Conservation (phyloP, 1,140 invertebrate genomes). For the Solenopsis invicta region DNA sequence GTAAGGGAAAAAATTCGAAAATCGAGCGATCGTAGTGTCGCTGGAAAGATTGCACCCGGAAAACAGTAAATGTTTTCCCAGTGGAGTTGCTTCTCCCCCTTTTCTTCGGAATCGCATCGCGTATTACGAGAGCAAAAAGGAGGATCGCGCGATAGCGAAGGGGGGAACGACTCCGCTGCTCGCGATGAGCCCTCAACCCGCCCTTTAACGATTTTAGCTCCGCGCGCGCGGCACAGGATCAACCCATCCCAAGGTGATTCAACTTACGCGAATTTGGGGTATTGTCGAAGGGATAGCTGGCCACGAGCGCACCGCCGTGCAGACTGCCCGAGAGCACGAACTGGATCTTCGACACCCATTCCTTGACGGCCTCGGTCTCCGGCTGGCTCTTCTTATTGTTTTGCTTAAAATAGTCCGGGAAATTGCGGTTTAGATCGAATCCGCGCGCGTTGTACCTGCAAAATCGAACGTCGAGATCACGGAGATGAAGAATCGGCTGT, state of each 20-base stretch:
- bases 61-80: not conserved
- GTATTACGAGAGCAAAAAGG: not conserved
- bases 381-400: constrained; percentile 95
- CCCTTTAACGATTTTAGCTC: constrained; percentile 23
- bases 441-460: constrained; percentile 94
- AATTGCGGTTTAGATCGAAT: constrained; percentile 96
- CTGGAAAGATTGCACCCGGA: not conserved
- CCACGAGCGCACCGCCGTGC: constrained; percentile 96
- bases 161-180: too few relatives aligned
- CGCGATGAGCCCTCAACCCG: too few relatives aligned
- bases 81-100: not conserved
- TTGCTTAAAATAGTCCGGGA: constrained; percentile 96
- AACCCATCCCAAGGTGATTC: not conserved
- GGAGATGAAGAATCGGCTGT: not conserved
- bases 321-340: constrained; percentile 97
- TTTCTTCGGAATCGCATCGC: not conserved
- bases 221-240: not conserved
- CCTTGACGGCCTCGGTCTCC: constrained; percentile 97
- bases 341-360: constrained; percentile 96
- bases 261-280: constrained; percentile 96
- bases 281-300: constrained; percentile 97
- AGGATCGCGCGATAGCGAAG: not conserved
- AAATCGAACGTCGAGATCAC: constrained; percentile 53
- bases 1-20: not conserved
- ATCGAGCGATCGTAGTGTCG: not conserved